Percentiles rank a stretch among this genome's conserved stretches.
phyloP scores from a whole-genome alignment of 1,140 invertebrate genomes.

The Drosophila suzukii region DNA sequence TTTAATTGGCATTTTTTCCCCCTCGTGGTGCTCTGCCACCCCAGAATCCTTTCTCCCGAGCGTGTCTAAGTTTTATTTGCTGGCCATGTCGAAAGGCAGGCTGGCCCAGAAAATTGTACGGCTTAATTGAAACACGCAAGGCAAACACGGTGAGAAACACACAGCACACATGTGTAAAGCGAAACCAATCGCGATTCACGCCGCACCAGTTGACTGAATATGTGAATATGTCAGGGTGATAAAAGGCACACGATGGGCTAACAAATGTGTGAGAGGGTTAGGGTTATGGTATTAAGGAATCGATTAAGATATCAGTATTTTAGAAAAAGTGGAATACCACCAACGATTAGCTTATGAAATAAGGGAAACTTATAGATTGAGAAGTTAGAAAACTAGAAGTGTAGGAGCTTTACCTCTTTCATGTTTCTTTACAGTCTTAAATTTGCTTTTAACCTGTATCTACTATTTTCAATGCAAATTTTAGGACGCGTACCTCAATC shows the following conservation, averaged over 20 bases:
- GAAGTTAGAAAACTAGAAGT: no score
- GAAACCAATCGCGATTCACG: slow-evolving; percentile 71
- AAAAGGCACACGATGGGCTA: neutral
- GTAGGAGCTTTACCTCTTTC: no score
- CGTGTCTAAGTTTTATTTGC: slow-evolving; percentile 82
- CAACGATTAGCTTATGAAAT: neutral
- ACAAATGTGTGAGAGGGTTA: slow-evolving; percentile 11
- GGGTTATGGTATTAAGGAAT: neutral
- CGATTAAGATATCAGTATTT: neutral
- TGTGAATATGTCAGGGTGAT: slow-evolving; percentile 33
- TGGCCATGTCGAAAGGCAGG: slow-evolving; percentile 68
- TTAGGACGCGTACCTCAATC: neutral
- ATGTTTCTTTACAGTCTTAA: no score
- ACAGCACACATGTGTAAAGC: slow-evolving; percentile 34
- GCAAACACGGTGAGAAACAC: slow-evolving; percentile 17
- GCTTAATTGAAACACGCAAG: slow-evolving; percentile 71
- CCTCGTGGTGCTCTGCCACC: slow-evolving; percentile 10
- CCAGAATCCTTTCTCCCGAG: slow-evolving; percentile 16
- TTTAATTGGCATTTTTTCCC: slow-evolving; percentile 79
- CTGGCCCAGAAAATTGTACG: slow-evolving; percentile 3
- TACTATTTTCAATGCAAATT: neutral
- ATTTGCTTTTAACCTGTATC: neutral
- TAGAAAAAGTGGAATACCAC: neutral
- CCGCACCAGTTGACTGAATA: slow-evolving; percentile 53
- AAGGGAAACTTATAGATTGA: no score